A percentile compares a stretch with the other conserved stretches of the same genome.
phyloP scores from a whole-genome alignment of 1,140 invertebrate species.

The Hypothenemus hampei region DNA sequence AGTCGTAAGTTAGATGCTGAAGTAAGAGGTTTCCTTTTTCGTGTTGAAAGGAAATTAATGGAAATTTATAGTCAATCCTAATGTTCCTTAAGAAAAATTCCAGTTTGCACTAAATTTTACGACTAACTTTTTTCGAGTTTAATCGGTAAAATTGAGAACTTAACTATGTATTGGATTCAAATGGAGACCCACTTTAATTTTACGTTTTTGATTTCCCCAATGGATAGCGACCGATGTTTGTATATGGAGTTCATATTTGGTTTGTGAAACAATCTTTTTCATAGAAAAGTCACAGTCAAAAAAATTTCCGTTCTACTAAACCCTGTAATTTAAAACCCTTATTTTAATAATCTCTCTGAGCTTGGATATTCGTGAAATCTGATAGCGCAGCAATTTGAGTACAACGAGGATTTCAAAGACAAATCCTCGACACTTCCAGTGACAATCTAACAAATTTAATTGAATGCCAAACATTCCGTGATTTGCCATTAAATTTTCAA shows the following conservation, averaged over 20 bases:
- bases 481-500: slow-evolving; percentile 8
- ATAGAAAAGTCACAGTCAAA: no score
- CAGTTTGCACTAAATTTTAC: slow-evolving; percentile 5
- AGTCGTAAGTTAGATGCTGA: slow-evolving; percentile 6
- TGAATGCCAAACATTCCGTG: slow-evolving; percentile 20
- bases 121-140: slow-evolving; percentile 4
- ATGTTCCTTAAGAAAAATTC: slow-evolving; percentile 9
- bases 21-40: slow-evolving; percentile 10
- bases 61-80: slow-evolving; percentile 9
- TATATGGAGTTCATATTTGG: slow-evolving; percentile 2
- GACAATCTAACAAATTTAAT: slow-evolving; percentile 22
- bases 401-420: slow-evolving; percentile 14
- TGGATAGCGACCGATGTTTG: background rate
- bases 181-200: slow-evolving; percentile 8
- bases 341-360: slow-evolving; percentile 11
- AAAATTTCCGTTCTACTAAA: no score
- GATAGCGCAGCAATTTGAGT: slow-evolving; percentile 11
- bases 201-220: slow-evolving; percentile 9
- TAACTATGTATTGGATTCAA: slow-evolving; percentile 9
- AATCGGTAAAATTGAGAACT: slow-evolving; percentile 1
- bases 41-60: slow-evolving; percentile 14
- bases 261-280: no score
- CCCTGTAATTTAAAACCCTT: no score
- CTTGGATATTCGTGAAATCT: slow-evolving; percentile 5
- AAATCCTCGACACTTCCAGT: slow-evolving; percentile 18